Percentiles rank a stretch among this genome's conserved stretches.
Evolutionary conservation across 1,140 invertebrate species (phyloP).

Genomic region (Dendroctonus ponderosae): DNA sequence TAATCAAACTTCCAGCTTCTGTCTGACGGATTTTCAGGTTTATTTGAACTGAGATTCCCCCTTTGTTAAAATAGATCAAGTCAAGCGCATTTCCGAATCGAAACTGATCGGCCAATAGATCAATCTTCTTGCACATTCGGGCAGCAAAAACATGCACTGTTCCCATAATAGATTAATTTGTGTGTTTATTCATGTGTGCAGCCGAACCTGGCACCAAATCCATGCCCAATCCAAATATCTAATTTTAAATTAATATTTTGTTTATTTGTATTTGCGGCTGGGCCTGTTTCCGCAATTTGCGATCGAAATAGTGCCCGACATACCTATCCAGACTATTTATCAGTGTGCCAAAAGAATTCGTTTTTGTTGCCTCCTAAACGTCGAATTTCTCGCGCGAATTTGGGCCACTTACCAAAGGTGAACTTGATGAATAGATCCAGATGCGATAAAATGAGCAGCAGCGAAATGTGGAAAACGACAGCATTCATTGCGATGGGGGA

Average conservation of each 20-base stretch:
- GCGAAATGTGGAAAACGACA: slow-evolving; percentile 21
- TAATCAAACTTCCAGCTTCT: background rate
- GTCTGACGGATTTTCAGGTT: background rate
- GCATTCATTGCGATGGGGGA: slow-evolving; percentile 28
- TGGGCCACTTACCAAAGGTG: slow-evolving; percentile 17
- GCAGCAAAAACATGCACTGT: slow-evolving; percentile 14
- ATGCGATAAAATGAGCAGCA: slow-evolving; percentile 17
- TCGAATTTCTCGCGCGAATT: background rate
- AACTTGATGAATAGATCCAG: slow-evolving; percentile 9
- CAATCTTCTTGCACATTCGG: slow-evolving; percentile 3
- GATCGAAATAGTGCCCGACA: background rate
- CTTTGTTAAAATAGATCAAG: background rate
- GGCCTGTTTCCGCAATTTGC: slow-evolving; percentile 5
- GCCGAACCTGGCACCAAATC: slow-evolving; percentile 9
- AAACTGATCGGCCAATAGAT: slow-evolving; percentile 7
- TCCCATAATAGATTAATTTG: slow-evolving; percentile 15
- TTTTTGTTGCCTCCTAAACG: background rate
- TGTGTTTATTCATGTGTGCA: slow-evolving; percentile 21
- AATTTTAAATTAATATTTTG: slow-evolving; percentile 23
- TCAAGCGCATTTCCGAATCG: background rate
- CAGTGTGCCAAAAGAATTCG: background rate
- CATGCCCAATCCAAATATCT: slow-evolving; percentile 7
- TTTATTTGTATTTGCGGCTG: slow-evolving; percentile 11
- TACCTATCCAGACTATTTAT: background rate
- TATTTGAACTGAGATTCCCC: background rate